phyloP scores from a whole-genome alignment of 2,113 vertebrate species.

The Neotragus pygmaeus region DNA sequence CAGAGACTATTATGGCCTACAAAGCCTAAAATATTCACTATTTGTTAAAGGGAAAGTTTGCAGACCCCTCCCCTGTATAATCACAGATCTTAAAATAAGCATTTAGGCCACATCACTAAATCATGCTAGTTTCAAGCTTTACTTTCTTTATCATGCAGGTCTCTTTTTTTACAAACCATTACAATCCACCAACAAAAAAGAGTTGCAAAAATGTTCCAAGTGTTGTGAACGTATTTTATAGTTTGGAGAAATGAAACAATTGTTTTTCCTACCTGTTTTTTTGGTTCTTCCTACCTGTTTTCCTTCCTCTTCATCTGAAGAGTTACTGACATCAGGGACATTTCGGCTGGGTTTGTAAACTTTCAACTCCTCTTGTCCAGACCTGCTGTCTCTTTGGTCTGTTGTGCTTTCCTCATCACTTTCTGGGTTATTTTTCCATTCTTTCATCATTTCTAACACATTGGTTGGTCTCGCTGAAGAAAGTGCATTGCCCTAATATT shows the following conservation, averaged over 20 bases:
- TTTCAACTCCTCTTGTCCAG: not conserved
- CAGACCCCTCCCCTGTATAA: not conserved
- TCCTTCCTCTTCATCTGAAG: not conserved
- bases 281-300: constrained; percentile 58
- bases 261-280: constrained; percentile 55
- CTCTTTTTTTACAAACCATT: not conserved
- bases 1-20: not conserved
- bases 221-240: not conserved
- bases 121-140: not conserved
- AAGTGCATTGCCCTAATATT: constrained; percentile 82
- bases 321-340: not conserved
- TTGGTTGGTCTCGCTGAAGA: constrained; percentile 78
- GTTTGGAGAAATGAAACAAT: not conserved
- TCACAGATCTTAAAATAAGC: not conserved
- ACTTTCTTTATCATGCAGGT: not conserved
- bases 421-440: constrained; percentile 75
- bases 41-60: not conserved
- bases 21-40: not conserved
- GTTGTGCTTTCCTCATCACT: constrained; percentile 68
- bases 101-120: not conserved
- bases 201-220: not conserved
- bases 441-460: constrained; percentile 88
- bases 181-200: not conserved
- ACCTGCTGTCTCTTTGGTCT: not conserved
- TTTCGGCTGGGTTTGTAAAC: not conserved